Evolutionary conservation across 2,113 vertebrate genomes (phyloP).

Genomic region (Brachypteracias leptosomus): DNA sequence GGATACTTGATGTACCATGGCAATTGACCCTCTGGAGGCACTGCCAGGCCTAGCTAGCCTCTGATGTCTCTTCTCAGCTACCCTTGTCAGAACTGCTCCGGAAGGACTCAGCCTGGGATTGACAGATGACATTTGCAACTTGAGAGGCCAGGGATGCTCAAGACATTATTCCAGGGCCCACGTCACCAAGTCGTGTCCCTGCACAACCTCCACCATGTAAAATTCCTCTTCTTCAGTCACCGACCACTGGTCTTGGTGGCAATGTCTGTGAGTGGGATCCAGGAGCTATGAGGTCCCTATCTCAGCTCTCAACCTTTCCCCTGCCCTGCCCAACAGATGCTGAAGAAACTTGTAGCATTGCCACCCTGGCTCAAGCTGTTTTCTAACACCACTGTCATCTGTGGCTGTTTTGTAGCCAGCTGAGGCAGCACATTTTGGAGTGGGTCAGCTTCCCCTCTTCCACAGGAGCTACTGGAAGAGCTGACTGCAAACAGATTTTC

Average conservation of each 20-base stretch:
- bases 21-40: constrained; percentile 33
- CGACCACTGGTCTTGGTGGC: not conserved
- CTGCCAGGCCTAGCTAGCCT: constrained; percentile 11
- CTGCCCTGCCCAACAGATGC: not conserved
- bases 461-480: constrained; percentile 65
- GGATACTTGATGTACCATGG: constrained; percentile 17
- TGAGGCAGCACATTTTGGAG: constrained; percentile 55
- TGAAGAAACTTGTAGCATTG: not conserved
- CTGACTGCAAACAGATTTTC: constrained; percentile 79
- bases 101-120: not conserved
- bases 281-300: not conserved
- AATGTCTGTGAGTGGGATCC: not conserved
- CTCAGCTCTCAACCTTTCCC: not conserved
- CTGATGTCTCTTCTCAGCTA: constrained; percentile 7
- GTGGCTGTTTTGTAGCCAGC: constrained; percentile 2
- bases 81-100: not conserved
- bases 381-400: not conserved
- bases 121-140: constrained; percentile 45
- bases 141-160: not conserved
- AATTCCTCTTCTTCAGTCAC: not conserved
- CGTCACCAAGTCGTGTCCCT: not conserved
- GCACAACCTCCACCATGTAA: not conserved
- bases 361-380: not conserved
- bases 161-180: not conserved
- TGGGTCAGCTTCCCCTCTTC: constrained; percentile 58